A percentile compares a stretch with the other conserved stretches of the same genome.
These are phyloP conservation scores for Anorthoa munda DNA, from an alignment of 2,888 invertebrate species.

Conservation along the genomic window DNA sequence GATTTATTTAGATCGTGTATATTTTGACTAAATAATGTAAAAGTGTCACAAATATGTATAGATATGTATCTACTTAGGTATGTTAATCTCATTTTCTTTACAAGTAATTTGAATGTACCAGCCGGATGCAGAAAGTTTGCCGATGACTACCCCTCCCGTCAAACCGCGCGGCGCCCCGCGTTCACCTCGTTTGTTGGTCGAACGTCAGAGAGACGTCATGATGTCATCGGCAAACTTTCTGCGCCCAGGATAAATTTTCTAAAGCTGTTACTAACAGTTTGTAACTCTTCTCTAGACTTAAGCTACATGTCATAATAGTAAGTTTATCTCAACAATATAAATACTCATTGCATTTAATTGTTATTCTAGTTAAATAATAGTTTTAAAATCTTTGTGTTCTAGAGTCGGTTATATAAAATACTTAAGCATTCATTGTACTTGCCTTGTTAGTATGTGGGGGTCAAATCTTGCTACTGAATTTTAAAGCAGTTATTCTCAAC, in stretches of 20 bases:
- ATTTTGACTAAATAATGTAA: slow-evolving; percentile 10
- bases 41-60: slow-evolving; percentile 11
- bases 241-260: not conserved
- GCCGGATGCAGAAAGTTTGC: too few species aligned
- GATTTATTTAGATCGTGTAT: slow-evolving; percentile 3
- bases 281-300: slow-evolving; percentile 12
- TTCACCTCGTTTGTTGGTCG: too few species aligned
- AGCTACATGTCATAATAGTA: slow-evolving; percentile 30
- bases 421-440: not conserved
- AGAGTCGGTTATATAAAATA: slow-evolving; percentile 30
- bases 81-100: not conserved
- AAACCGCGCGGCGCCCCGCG: too few species aligned
- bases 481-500: too few species aligned
- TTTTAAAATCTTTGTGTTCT: slow-evolving; percentile 25
- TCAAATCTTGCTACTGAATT: too few species aligned
- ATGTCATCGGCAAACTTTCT: too few species aligned
- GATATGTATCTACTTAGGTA: not conserved
- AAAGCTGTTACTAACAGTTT: slow-evolving; percentile 33
- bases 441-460: too few species aligned
- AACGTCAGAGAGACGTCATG: too few species aligned
- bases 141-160: too few species aligned
- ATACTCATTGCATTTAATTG: slow-evolving; percentile 73
- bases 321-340: slow-evolving; percentile 39
- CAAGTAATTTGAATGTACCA: not conserved
- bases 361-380: slow-evolving; percentile 52